Conservation (phyloP, 2,888 invertebrate species). For the Choreutis nemorana region DNA sequence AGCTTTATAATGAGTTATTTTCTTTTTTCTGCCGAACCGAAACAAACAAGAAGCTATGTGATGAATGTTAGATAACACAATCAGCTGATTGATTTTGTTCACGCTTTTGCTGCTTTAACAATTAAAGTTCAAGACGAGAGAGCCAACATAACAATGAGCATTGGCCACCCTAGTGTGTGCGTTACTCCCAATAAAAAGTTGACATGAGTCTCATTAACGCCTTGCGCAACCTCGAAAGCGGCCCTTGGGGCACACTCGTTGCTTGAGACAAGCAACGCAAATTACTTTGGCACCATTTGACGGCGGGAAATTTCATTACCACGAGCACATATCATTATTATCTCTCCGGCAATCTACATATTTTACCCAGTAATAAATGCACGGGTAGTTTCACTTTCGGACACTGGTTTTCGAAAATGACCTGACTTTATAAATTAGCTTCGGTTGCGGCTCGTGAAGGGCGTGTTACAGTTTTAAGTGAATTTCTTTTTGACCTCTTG, state of each 20-base stretch:
- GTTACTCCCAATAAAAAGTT: slow-evolving; percentile 44
- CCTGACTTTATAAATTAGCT: slow-evolving; percentile 53
- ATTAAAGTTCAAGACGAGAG: no score
- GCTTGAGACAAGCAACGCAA: slow-evolving; percentile 63
- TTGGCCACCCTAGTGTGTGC: slow-evolving; percentile 22
- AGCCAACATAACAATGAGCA: slow-evolving; percentile 24
- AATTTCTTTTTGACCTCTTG: slow-evolving; percentile 66
- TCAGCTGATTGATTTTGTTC: background rate
- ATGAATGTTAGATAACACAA: background rate
- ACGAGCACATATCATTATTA: slow-evolving; percentile 67
- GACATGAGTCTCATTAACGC: slow-evolving; percentile 53
- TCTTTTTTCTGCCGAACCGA: no score
- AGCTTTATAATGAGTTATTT: no score
- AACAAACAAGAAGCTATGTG: no score
- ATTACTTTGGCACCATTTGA: slow-evolving; percentile 67
- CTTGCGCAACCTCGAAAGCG: slow-evolving; percentile 64
- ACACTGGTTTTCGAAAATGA: slow-evolving; percentile 64
- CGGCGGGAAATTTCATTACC: slow-evolving; percentile 67
- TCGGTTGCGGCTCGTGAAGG: slow-evolving; percentile 45
- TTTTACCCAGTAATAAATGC: slow-evolving; percentile 64
- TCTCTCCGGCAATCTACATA: slow-evolving; percentile 64
- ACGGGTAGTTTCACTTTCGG: slow-evolving; percentile 63
- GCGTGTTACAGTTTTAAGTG: slow-evolving; percentile 64
- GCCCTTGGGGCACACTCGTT: slow-evolving; percentile 59
- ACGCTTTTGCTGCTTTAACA: no score